phyloP scores from a whole-genome alignment of 2,888 invertebrate genomes.

The Eutolmus rufibarbis region DNA sequence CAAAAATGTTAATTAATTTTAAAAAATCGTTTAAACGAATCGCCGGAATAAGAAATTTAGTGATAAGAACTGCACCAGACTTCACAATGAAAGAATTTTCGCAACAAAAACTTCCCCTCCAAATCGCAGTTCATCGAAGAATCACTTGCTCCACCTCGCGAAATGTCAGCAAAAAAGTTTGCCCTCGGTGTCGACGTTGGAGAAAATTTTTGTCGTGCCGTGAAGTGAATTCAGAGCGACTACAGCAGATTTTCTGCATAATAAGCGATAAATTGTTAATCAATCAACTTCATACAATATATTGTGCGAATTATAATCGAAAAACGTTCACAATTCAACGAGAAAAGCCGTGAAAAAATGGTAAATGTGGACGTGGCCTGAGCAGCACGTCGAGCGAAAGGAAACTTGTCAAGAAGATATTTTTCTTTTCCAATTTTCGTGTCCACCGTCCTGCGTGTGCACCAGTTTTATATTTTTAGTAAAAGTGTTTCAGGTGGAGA shows the following conservation, averaged over 20 bases:
- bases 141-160: constrained; percentile 6
- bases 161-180: constrained; percentile 23
- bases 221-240: background rate
- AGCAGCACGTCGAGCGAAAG: background rate
- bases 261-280: background rate
- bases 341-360: background rate
- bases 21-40: background rate
- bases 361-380: constrained; percentile 9
- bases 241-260: constrained; percentile 1
- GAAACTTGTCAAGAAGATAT: background rate
- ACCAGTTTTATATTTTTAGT: background rate
- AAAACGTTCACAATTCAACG: background rate
- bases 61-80: background rate
- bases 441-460: background rate
- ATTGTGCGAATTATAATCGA: background rate
- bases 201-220: constrained; percentile 10
- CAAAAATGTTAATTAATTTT: background rate
- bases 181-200: constrained; percentile 18
- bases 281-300: background rate
- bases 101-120: background rate
- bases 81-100: background rate
- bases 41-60: background rate
- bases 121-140: background rate
- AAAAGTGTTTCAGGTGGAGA: background rate
- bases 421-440: background rate